Evolutionary conservation across 2,797 vertebrate genomes (phyloP), one percentile per base, ranked within the genome.

Genomic region (Otolemur crassicaudatus): DNA sequence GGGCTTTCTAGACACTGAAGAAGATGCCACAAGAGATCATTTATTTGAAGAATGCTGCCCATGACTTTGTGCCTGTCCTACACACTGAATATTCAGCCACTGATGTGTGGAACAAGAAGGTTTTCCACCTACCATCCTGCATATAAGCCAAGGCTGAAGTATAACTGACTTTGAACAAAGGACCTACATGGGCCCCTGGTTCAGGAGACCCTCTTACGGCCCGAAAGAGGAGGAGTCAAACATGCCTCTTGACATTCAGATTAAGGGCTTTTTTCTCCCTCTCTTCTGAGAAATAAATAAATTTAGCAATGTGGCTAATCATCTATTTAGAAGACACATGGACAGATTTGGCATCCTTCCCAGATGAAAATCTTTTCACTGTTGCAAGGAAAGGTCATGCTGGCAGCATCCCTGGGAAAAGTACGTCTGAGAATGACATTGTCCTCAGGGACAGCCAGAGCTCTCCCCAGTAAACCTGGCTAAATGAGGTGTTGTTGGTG

Each of bases 81-180:
- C 65, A 63, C 29, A 76, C 31, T 97, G 67, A 91, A 70, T 53
- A 58, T 61, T 25, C 22, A 69, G 31, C 43, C 87, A 17, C 65
- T 76, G 40, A 76, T n/a, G 27, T 40, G 43, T 7, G 25, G 40
- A 34, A 43, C 9, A 23, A 17, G 31, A 29, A 46, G 37, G 65
- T 80, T 80, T 77, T 10, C 17, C 56, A 72, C 12, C 13, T 31
- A 37, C 11, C 40, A 61, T 23, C 7, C 16, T 46, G 25, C 20
- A 34, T 1, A 1, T 20, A 76, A 40, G 27, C 40, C 75, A 25
- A 93, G n/a, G 20, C 3, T 69, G 90, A 14, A 73, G 43, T 3
- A 6, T 25, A 31, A 31, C 2, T 19, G 3, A 17, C 19, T 88
- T 34, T 82, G 29, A 94, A 79, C 40, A 34, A 27, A 83, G n/a